Base-by-base conservation (phyloP, 2,797 vertebrate species). In the Alosa sapidissima region DNA sequence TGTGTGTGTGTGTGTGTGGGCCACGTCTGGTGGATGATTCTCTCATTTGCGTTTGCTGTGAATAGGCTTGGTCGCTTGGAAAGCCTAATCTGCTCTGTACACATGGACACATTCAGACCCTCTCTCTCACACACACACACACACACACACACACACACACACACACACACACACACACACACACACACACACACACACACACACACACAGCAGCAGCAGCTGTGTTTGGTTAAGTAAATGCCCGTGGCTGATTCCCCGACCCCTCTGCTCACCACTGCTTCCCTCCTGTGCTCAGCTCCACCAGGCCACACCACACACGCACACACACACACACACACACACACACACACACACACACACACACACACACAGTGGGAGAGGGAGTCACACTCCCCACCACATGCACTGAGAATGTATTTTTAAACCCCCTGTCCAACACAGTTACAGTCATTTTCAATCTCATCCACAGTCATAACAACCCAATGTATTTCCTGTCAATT, bases 211-310 rank as follows among this genome's bases (percentile, higher is more conserved):
- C 33, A 60, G 86, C 83, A 84, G 89, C 94, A 94, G 93, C 94
- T 95, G 93, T 95, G 93, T 94, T 95, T 95, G 91, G 91, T 93
- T 93, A 94, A 93, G 91, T 93, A 92, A 94, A 94, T 93, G 91
- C 90, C 92, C 91, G 91, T 91, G 92, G 90, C 89, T 81, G 81
- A n/a, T 83, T 47, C 81, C 84, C 81, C 62, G n/a, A 75, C 78
- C 45, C 47, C 24, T 72, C 60, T 68, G 72, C 1, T 82, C 10
- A 75, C 58, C 49, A 41, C 36, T 85, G 51, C 28, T 81, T 6
- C 24, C 89, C 86, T 82, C 19, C 65, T 36, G 58, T 82, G 14
- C 21, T 41, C 81, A 16, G 55, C 84, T 58, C 83, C 84, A 82
- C 48, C 83, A 55, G 65, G 28, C 68, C 83, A 10, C 72, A 19